Percentiles rank a stretch among this genome's conserved stretches.
Evolutionary conservation across 2,113 vertebrate species (phyloP).

Genomic region (Proteles cristata): DNA sequence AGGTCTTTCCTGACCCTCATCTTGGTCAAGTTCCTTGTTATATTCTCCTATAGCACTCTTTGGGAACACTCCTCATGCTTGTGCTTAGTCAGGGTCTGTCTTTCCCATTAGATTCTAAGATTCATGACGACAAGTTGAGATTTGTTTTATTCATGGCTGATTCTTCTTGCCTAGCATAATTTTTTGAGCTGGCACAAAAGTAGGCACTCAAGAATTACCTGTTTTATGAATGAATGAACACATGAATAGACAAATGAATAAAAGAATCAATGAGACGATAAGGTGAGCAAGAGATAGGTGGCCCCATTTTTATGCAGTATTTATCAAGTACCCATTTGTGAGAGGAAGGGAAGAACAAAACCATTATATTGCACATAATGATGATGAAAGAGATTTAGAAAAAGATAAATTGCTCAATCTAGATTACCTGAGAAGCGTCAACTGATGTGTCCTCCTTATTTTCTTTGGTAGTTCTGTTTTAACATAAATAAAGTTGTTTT

Average conservation of each 20-base stretch:
- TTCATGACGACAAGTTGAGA: neutral
- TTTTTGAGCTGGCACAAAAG: constrained; percentile 3
- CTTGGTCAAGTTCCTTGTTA: neutral
- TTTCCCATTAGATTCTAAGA: constrained; percentile 23
- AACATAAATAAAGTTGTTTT: constrained; percentile 63
- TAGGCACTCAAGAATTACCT: neutral
- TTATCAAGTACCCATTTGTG: neutral
- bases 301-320: neutral
- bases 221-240: constrained; percentile 27
- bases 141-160: constrained; percentile 34
- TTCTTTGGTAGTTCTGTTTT: constrained; percentile 80
- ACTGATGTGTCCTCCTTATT: constrained; percentile 56
- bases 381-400: neutral
- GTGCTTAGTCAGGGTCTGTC: neutral
- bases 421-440: constrained; percentile 82
- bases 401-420: constrained; percentile 13
- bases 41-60: neutral
- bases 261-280: neutral
- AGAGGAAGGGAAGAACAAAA: constrained; percentile 3
- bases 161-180: neutral
- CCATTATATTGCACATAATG: neutral
- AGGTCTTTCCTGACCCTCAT: neutral
- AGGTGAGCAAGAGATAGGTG: neutral
- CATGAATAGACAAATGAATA: neutral
- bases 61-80: neutral